phyloP scores from a whole-genome alignment of 2,113 vertebrate species.

The Hiodon alosoides region DNA sequence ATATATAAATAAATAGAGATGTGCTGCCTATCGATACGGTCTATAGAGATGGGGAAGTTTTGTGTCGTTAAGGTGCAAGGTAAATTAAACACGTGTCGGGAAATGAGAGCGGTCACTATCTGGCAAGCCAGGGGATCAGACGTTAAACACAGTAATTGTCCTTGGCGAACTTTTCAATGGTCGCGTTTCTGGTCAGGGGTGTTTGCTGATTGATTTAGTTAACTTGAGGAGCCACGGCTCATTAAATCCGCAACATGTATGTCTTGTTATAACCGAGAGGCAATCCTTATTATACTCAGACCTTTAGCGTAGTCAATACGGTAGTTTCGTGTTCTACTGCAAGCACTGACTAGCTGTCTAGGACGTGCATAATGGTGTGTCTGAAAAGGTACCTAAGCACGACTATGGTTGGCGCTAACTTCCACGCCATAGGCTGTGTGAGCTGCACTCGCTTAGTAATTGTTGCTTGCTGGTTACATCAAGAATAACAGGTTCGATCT shows the following conservation, averaged over 20 bases:
- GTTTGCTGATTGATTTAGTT: too few species aligned
- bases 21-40: neutral
- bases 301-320: too few species aligned
- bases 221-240: too few species aligned
- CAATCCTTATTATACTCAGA: too few species aligned
- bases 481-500: slow-evolving; percentile 20
- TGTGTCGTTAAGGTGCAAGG: neutral
- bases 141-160: neutral
- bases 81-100: slow-evolving; percentile 18
- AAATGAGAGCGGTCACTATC: slow-evolving; percentile 3
- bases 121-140: neutral
- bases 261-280: too few species aligned
- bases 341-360: slow-evolving; percentile 63
- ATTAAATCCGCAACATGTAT: too few species aligned
- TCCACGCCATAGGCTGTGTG: slow-evolving; percentile 49
- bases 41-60: neutral
- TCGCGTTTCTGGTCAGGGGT: neutral
- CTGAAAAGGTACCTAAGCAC: slow-evolving; percentile 51
- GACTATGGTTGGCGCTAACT: slow-evolving; percentile 52
- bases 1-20: too few species aligned
- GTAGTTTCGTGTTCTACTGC: slow-evolving; percentile 14
- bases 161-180: neutral
- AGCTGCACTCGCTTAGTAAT: neutral
- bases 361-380: slow-evolving; percentile 42
- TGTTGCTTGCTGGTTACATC: neutral